phyloP scores from a whole-genome alignment of 2,797 vertebrate species.

The Periophthalmus magnuspinnatus region DNA sequence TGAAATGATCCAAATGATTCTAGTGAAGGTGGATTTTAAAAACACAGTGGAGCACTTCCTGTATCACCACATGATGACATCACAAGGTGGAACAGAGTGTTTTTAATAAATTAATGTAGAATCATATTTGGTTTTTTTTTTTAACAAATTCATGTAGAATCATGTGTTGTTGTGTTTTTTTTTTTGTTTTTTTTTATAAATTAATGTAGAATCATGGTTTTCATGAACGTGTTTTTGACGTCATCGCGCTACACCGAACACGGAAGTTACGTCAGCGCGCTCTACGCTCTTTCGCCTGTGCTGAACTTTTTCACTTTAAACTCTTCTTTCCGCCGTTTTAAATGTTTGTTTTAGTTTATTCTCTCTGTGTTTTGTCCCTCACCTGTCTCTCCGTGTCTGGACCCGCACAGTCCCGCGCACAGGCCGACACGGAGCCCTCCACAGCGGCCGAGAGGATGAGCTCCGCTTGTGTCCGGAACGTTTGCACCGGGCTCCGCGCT shows the following conservation, averaged over 20 bases:
- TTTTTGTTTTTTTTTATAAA: no score
- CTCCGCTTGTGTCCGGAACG: slow-evolving; percentile 44
- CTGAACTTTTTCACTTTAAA: not conserved
- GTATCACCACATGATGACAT: no score
- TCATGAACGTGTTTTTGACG: no score
- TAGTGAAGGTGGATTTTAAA: no score
- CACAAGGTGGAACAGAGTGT: no score
- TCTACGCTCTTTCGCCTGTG: slow-evolving; percentile 14
- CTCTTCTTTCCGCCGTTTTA: not conserved
- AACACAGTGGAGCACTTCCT: no score
- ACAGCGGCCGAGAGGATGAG: slow-evolving; percentile 47
- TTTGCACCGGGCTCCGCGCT: slow-evolving; percentile 19
- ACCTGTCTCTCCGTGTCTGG: slow-evolving; percentile 18
- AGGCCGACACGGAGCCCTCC: slow-evolving; percentile 19
- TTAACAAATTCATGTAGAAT: no score
- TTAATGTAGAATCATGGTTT: no score
- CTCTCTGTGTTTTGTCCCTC: not conserved
- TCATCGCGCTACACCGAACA: not conserved
- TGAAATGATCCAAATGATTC: no score
- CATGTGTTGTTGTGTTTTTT: no score
- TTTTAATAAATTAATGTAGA: no score
- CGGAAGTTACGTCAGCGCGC: slow-evolving; percentile 38
- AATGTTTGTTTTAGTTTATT: not conserved
- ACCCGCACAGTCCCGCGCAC: not conserved
- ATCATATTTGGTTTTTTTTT: no score